These are phyloP conservation scores for Heliconius eleuchia DNA, from an alignment of 1,140 invertebrate species.

Conservation along the genomic window DNA sequence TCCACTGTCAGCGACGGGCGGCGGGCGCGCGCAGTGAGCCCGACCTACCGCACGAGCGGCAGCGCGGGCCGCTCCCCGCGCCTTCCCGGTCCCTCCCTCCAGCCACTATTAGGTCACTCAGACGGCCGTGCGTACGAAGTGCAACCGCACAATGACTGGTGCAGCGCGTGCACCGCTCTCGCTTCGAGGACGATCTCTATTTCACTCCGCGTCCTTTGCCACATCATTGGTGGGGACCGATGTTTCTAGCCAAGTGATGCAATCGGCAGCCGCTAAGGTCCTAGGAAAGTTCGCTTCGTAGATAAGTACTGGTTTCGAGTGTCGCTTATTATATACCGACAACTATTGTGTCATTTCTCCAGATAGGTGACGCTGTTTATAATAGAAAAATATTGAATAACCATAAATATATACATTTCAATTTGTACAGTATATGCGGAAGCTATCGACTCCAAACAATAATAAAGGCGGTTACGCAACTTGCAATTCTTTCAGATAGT, in stretches of 20 bases:
- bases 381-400: neutral
- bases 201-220: slow-evolving; percentile 78
- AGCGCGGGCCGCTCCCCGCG: slow-evolving; percentile 65
- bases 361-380: neutral
- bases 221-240: slow-evolving; percentile 78
- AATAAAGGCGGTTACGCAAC: slow-evolving; percentile 61
- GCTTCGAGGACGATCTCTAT: slow-evolving; percentile 81
- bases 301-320: slow-evolving; percentile 40
- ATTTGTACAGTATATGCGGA: slow-evolving; percentile 6
- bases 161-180: slow-evolving; percentile 80
- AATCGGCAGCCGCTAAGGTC: slow-evolving; percentile 62
- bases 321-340: slow-evolving; percentile 28
- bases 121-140: slow-evolving; percentile 74
- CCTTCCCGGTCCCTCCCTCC: slow-evolving; percentile 76
- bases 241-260: slow-evolving; percentile 79
- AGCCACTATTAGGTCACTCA: slow-evolving; percentile 79
- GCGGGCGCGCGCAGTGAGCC: slow-evolving; percentile 76
- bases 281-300: slow-evolving; percentile 57
- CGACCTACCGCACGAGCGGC: slow-evolving; percentile 78
- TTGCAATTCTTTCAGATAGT: slow-evolving; percentile 48
- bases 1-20: slow-evolving; percentile 66
- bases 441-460: slow-evolving; percentile 46
- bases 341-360: slow-evolving; percentile 22
- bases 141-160: slow-evolving; percentile 78
- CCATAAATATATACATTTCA: neutral